Base-by-base conservation (phyloP, 2,113 vertebrate species). In the Sturnus vulgaris region DNA sequence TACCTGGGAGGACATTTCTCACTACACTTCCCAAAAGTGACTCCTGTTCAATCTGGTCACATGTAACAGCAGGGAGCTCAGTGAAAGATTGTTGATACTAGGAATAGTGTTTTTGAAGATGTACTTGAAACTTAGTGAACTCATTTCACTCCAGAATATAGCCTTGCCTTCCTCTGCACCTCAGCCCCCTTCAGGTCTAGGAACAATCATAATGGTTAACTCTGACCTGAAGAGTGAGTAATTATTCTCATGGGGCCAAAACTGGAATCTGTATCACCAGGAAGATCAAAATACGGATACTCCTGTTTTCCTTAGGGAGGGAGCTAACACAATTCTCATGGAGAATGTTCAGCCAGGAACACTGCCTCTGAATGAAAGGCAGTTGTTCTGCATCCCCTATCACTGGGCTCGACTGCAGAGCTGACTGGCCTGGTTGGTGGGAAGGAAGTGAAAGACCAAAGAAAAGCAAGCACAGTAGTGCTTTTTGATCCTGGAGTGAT, bases 381-480 rank as follows among this genome's bases (percentile, higher is more conserved):
- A 72, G 82, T 72, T 76, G 40, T 39, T 72, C 82, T 86, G 46
- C 94, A 63, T 80, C 44, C 56, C 42, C 49, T n/a, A 80, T 44
- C 40, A 10, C 44, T 18, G 40, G 17, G 30, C 56, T 93, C 1
- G 0, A 70, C 25, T 5, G 3, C 60, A 64, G 28, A 13, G 39
- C 79, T 0, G 18, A 73, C 72, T 44, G 46, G 27, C 60, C 73
- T 56, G 71, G 71, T 86, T 7, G 4, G 40, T n/a, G 53, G 56
- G 83, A 85, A 94, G 76, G 90, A 92, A 94, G 64, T 28, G 61
- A 88, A 92, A 95, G 82, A 94, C 79, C 89, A 90, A 92, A 90
- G 90, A 31, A 90, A 96, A 96, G 56, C 76, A 94, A 85, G 68
- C 37, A 60, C 15, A 81, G 47, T 33, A 40, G 72, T 75, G 70